These are phyloP conservation scores for Orthonychiurus folsomi DNA, from an alignment of 2,888 invertebrate genomes.

Conservation along the genomic window DNA sequence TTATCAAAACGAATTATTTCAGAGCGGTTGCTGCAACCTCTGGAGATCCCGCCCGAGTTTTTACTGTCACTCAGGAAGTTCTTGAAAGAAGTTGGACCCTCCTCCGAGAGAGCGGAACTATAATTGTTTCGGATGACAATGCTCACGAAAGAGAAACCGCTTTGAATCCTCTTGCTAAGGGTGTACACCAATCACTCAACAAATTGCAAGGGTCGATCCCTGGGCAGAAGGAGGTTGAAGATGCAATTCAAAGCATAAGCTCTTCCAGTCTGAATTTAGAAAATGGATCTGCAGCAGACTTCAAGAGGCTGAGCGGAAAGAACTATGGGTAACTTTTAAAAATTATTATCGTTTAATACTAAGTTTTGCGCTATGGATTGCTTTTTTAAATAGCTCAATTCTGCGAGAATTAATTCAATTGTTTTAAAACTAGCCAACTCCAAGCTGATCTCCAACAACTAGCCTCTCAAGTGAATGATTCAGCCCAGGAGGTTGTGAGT, in stretches of 20 bases:
- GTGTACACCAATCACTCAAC: conserved; percentile 52
- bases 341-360: too few species aligned
- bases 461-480: conserved; percentile 70
- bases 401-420: not conserved
- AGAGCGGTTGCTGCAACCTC: conserved; percentile 69
- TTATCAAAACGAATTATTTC: conserved; percentile 45
- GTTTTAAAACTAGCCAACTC: conserved; percentile 53
- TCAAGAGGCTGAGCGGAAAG: conserved; percentile 24
- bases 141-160: conserved; percentile 50
- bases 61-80: conserved; percentile 59
- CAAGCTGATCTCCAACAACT: conserved; percentile 78
- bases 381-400: too few species aligned
- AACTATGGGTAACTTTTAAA: conserved; percentile 38
- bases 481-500: conserved; percentile 45
- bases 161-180: conserved; percentile 65
- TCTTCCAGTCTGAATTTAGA: conserved; percentile 59
- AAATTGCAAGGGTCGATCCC: conserved; percentile 76
- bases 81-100: conserved; percentile 65
- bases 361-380: too few species aligned
- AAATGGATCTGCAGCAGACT: conserved; percentile 13
- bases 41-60: conserved; percentile 45
- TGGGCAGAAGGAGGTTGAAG: conserved; percentile 88
- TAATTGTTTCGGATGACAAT: conserved; percentile 57
- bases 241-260: conserved; percentile 70
- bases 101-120: conserved; percentile 72